Base-by-base conservation (phyloP, 2,888 invertebrate species). In the Amiota minor region DNA sequence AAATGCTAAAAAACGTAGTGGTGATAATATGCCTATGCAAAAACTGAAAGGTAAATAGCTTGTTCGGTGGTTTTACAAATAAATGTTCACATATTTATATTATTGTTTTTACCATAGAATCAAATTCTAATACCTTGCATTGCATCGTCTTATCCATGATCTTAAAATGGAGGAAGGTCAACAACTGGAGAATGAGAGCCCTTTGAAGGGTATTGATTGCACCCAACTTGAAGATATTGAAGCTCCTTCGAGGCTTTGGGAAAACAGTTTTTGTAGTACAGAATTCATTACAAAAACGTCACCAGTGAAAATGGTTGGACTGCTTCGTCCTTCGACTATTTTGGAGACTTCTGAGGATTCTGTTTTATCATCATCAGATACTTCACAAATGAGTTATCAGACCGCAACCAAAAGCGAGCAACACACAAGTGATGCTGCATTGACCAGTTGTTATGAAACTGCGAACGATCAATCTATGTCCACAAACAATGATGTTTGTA, bases 281-380 rank as follows among this genome's bases (percentile, higher is more conserved):
- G 80, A 78, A 14, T 73, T 78, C 0, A 72, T 75, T 1, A 59
- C 78, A 2, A 84, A 84, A 53, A 84, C 85, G 2, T 89, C 90
- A 1, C 90, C 90, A 0, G 85, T 89, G 0, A 89, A 90, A 78
- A 87, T 88, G 86, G 86, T 89, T 0, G 89, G 89, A 0, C 74
- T 89, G 2, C 18, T 89, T 69, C 85, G 90, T 1, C 90, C 89
- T 8, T 90, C 90, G 0, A 90, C 90, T 35, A 90, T 90, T 49
- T 73, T 89, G 18, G 90, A 90, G 73, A 87, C 87, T 67, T 80
- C 74, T 50, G 83, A 81, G n/a, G 81, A 82, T 23, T 53, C 79
- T 0, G 65, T 35, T 18, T 78, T 11, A 10, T 11, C 55, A 46
- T 75, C 78, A 0, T 75, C 77, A 0, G 81, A 82, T 50, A 69